Evolutionary conservation across 2,888 invertebrate species (phyloP).

Genomic region (Hoplodrina ambigua): DNA sequence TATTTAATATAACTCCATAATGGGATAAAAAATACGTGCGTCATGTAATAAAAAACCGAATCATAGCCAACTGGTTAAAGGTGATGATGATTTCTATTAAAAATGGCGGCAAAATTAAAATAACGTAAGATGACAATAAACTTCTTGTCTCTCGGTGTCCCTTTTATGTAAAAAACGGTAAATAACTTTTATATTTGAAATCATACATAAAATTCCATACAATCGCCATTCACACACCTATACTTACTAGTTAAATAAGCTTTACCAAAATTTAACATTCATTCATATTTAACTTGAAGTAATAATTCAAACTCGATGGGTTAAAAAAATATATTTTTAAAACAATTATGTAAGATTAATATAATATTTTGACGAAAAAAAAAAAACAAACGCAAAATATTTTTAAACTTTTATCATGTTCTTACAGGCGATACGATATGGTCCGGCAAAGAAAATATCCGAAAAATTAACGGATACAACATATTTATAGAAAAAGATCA

Average conservation of each 20-base stretch:
- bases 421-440: slow-evolving; percentile 14
- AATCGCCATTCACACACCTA: slow-evolving; percentile 20
- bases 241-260: background rate
- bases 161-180: slow-evolving; percentile 42
- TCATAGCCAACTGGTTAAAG: slow-evolving; percentile 15
- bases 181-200: slow-evolving; percentile 42
- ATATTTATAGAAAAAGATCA: background rate
- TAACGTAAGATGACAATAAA: slow-evolving; percentile 68
- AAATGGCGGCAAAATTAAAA: slow-evolving; percentile 23
- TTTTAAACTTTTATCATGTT: slow-evolving; percentile 6
- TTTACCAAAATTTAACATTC: background rate
- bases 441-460: background rate
- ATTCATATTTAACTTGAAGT: background rate
- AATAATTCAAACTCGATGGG: background rate
- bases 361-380: slow-evolving; percentile 19
- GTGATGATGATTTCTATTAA: slow-evolving; percentile 1
- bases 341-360: slow-evolving; percentile 1
- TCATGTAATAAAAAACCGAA: slow-evolving; percentile 18
- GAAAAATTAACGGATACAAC: background rate
- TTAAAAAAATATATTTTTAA: background rate
- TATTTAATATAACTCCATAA: slow-evolving; percentile 25
- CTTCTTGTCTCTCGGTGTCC: slow-evolving; percentile 62
- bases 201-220: slow-evolving; percentile 29
- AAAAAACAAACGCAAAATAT: slow-evolving; percentile 23
- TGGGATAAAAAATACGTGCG: slow-evolving; percentile 3